Conservation (phyloP, 2,797 vertebrate species). For the Antrozous pallidus region DNA sequence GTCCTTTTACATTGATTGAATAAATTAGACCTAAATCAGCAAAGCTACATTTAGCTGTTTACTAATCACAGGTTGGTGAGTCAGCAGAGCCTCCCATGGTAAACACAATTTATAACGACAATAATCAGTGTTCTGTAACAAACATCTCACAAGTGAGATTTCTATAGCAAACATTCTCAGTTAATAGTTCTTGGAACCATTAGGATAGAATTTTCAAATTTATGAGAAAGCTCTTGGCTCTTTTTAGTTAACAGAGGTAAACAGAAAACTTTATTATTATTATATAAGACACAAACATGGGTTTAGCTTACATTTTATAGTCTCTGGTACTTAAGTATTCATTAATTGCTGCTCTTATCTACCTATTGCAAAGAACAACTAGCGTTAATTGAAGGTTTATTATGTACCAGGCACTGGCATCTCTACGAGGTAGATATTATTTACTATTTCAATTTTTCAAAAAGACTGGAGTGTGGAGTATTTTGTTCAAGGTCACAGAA, state of each 20-base stretch:
- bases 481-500: conserved; percentile 19
- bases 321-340: neutral
- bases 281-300: neutral
- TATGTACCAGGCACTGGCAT: neutral
- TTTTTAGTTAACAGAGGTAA: neutral
- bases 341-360: neutral
- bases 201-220: neutral
- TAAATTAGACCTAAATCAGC: conserved; percentile 36
- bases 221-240: neutral
- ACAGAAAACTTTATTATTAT: conserved; percentile 8
- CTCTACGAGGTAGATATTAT: neutral
- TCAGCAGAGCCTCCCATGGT: neutral
- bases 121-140: neutral
- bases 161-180: conserved; percentile 16
- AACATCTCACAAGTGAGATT: neutral
- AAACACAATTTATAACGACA: conserved; percentile 1
- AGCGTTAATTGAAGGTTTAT: neutral
- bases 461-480: neutral
- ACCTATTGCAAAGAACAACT: neutral
- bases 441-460: neutral
- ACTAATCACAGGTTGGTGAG: neutral
- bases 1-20: neutral
- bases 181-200: neutral
- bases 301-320: neutral
- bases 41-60: conserved; percentile 9